Conservation (phyloP, 1,140 invertebrate genomes). For the Leptinotarsa lineolata region DNA sequence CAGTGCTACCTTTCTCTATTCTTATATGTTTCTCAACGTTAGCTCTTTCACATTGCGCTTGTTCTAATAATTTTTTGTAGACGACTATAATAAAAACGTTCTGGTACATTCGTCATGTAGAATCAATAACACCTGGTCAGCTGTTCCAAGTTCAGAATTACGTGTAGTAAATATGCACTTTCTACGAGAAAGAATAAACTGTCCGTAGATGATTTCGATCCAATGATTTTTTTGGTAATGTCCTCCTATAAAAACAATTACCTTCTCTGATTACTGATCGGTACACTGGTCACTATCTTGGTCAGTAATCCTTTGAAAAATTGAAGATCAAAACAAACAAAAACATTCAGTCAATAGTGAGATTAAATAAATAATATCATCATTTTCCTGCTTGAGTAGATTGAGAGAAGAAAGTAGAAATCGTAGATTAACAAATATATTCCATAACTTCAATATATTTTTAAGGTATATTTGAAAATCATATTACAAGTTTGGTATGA, state of each 20-base stretch:
- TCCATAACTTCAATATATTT: neutral
- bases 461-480: neutral
- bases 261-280: neutral
- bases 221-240: too few relatives aligned
- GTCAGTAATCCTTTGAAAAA: neutral
- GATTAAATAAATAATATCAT: neutral
- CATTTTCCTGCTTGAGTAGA: conserved; percentile 19
- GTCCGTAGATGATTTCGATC: too few relatives aligned
- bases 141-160: too few relatives aligned
- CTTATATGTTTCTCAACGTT: too few relatives aligned
- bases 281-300: neutral
- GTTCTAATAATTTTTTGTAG: too few relatives aligned
- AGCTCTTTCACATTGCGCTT: too few relatives aligned
- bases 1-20: too few relatives aligned
- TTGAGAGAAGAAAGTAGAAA: conserved; percentile 23
- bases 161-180: too few relatives aligned
- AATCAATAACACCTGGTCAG: too few relatives aligned
- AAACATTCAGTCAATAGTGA: neutral
- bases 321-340: neutral
- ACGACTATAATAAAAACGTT: too few relatives aligned
- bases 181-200: too few relatives aligned
- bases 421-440: neutral
- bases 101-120: too few relatives aligned
- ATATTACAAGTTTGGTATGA: neutral
- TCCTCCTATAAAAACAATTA: neutral